Base-by-base conservation (phyloP, 2,113 vertebrate species). In the Paraplagusia blochii region DNA sequence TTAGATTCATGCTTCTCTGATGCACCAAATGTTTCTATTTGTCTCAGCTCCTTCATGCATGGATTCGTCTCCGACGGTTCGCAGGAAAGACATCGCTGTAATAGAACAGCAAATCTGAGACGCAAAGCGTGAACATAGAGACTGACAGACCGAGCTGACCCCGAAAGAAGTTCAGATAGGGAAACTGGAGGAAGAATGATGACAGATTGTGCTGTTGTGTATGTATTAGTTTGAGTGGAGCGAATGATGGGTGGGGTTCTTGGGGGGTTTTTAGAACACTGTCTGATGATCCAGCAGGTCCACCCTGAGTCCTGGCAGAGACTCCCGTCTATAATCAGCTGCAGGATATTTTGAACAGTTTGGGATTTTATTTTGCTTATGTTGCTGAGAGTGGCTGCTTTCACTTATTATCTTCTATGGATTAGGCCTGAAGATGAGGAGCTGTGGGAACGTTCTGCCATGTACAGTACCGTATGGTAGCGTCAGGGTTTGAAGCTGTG, bases 201-300 rank as follows among this genome's bases (percentile, higher is more conserved):
- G 17, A 19, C 22, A 19, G 42, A 5, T 4, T 39, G 35, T 51
- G 44, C 4, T 7, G 22, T 11, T 58, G 42, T 44, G 18, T 19
- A 29, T 39, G 40, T 62, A 22, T 67, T 47, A 55, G 53, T 67
- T 34, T 70, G 58, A 69, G 72, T 67, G 64, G 50, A 13, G 56
- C 72, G 22, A 29, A 29, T 29, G 75, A 72, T 51, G 78, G 75
- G 66, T 64, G 80, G 49, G 63, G 72, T 51, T 61, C 54, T 22
- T 6, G 9, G 11, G 44, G 13, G 50, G 60, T 66, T 52, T 70
- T 74, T 53, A 59, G 55, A 77, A 38, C 60, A 29, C 50, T 22
- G 57, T 74, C 59, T 76, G 72, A 80, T 79, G 76, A 80, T 79
- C 67, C 84, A 86, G 76, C 71, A 66, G 77, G 82, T 84, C 83